Conservation (phyloP, 2,888 invertebrate species). For the Hyposoter dolosus region DNA sequence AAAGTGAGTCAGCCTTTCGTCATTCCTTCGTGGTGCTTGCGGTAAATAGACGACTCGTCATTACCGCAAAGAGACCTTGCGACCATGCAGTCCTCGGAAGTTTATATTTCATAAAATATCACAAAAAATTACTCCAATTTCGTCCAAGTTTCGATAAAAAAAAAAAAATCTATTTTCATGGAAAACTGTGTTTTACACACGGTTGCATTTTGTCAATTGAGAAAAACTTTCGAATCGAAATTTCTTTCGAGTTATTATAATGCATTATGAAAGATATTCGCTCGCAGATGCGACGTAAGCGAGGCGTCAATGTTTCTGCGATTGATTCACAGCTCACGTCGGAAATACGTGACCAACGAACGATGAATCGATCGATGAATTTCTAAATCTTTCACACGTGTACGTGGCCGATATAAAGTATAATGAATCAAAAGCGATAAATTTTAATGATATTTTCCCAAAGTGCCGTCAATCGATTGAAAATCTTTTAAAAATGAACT, state of each 20-base stretch:
- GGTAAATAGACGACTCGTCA: conserved; percentile 61
- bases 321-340: conserved; percentile 73
- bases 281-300: conserved; percentile 42
- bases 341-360: conserved; percentile 63
- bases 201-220: neutral
- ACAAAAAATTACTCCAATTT: neutral
- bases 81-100: conserved; percentile 34
- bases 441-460: neutral
- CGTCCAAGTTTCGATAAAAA: neutral
- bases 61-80: conserved; percentile 60
- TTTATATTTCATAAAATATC: neutral
- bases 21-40: conserved; percentile 59
- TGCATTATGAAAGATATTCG: conserved; percentile 29
- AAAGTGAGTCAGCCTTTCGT: conserved; percentile 69
- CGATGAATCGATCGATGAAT: conserved; percentile 52
- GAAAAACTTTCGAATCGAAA: conserved; percentile 17
- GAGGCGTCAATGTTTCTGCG: conserved; percentile 56
- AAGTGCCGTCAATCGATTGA: neutral
- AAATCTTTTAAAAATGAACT: neutral
- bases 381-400: conserved; percentile 37
- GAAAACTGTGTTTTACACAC: neutral
- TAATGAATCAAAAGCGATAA: conserved; percentile 34
- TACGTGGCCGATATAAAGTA: conserved; percentile 34
- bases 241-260: neutral
- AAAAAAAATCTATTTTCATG: neutral